Evolutionary conservation across 1,140 invertebrate species (phyloP).

Genomic region (Dendroctonus valens): DNA sequence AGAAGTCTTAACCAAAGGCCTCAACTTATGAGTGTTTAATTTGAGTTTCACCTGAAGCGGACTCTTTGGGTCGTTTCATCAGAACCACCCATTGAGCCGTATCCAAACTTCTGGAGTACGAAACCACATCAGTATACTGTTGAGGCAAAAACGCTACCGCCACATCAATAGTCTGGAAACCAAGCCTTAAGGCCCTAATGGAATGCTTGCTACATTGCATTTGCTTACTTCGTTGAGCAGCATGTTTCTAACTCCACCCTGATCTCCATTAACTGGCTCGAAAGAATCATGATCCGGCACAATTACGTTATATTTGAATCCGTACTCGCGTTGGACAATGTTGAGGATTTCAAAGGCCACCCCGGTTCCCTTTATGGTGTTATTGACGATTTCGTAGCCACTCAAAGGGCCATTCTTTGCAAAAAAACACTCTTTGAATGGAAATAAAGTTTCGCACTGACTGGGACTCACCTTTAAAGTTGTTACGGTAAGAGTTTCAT

Average conservation of each 20-base stretch:
- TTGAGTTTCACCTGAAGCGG: conserved; percentile 60
- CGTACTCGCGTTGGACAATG: conserved; percentile 65
- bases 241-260: conserved; percentile 61
- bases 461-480: conserved; percentile 35
- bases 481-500: conserved; percentile 37
- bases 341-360: conserved; percentile 71
- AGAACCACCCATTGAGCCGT: conserved; percentile 74
- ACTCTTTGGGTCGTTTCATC: conserved; percentile 74
- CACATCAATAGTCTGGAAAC: conserved; percentile 68
- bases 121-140: conserved; percentile 57
- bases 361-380: conserved; percentile 59
- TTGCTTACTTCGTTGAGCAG: conserved; percentile 58
- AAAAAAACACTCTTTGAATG: conserved; percentile 4
- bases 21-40: neutral
- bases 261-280: conserved; percentile 49
- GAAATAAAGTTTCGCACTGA: neutral
- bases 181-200: neutral
- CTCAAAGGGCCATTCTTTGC: conserved; percentile 62
- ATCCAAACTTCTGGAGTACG: conserved; percentile 67
- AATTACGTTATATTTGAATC: conserved; percentile 70
- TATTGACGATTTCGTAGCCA: conserved; percentile 56
- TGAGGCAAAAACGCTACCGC: conserved; percentile 73
- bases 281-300: conserved; percentile 59
- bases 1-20: neutral
- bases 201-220: neutral